Evolutionary conservation across 2,113 vertebrate genomes (phyloP).

Genomic region (Gallinago media): DNA sequence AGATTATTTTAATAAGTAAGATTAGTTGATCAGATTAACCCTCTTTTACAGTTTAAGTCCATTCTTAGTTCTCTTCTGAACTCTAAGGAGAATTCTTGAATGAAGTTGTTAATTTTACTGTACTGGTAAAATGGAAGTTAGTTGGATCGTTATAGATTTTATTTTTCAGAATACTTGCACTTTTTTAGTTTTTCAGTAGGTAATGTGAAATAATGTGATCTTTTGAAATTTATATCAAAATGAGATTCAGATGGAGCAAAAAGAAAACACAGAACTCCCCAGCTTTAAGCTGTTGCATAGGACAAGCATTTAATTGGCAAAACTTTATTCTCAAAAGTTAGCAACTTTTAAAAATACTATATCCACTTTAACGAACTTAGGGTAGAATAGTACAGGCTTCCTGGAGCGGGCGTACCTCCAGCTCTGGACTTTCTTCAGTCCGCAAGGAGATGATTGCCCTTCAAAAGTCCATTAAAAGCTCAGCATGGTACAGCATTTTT

Average conservation of each 20-base stretch:
- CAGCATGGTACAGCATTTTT: accelerated
- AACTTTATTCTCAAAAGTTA: background rate
- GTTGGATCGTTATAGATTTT: background rate
- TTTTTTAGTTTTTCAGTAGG: background rate
- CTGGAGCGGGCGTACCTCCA: background rate
- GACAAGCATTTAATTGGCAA: background rate
- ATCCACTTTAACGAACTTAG: background rate
- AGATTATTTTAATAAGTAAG: background rate
- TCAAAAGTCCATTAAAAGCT: background rate
- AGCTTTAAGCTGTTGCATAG: background rate
- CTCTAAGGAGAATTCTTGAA: background rate
- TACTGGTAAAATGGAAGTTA: background rate
- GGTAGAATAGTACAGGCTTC: background rate
- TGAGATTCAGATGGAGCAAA: background rate
- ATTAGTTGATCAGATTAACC: background rate
- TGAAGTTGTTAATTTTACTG: background rate
- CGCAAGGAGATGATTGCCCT: background rate
- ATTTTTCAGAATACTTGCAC: background rate
- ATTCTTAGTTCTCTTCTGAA: background rate
- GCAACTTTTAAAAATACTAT: accelerated
- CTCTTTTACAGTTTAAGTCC: background rate
- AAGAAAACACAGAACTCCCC: background rate
- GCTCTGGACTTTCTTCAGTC: background rate
- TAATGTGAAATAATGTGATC: background rate
- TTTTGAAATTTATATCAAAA: background rate